Base-by-base conservation (phyloP, 2,888 invertebrate genomes). In the Branchellion lobata region DNA sequence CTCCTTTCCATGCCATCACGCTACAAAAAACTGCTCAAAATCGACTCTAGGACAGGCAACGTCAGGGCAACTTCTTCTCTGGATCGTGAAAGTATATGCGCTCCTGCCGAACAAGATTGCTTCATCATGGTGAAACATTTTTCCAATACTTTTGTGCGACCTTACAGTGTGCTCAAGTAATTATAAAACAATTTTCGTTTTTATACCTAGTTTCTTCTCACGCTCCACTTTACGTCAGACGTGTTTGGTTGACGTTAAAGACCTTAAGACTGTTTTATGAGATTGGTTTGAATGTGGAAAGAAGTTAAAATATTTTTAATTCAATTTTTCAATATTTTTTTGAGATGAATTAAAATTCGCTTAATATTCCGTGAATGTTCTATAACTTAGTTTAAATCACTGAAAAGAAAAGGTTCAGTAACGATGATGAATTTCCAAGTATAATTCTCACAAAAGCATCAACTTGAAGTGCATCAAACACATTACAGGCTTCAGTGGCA, bases 81-180 rank as follows among this genome's bases (percentile, higher is more conserved):
- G 18, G 83, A 83, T 78, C 65, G 83, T 14, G 83, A 83, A 47
- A 71, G 31, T 14, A 80, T 82, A 21, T 82, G 82, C 71, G 33
- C 79, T 0, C 21, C 65, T 21, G 61, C 77, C 11, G 77, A 77
- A 34, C 24, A 61, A 18, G 65, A 77, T 36, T 77, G 77, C 40
- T 77, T 61, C 65, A 40, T 77, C 29, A 61, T 31, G 65, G 77
- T 77, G 34, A 75, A 51, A 40, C 5, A 40, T 40, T 8, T 8
- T 40, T 40, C 14, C 14, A 40, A 40, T 14, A 8, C 14, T 40
- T 40, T 40, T 8, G 5, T 40, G 5, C 14, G 5, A 40, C 5
- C 3, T 57, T 57, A 14, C 5, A 57, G n/a, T 5, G n/a, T 57
- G 5, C 5, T 57, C 5, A 18, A 18, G 3, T 3, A 57, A 57